A percentile compares a stretch with the other conserved stretches of the same genome.
These are phyloP conservation scores for Amia ocellicauda DNA, from an alignment of 2,113 vertebrate genomes.

Conservation along the genomic window DNA sequence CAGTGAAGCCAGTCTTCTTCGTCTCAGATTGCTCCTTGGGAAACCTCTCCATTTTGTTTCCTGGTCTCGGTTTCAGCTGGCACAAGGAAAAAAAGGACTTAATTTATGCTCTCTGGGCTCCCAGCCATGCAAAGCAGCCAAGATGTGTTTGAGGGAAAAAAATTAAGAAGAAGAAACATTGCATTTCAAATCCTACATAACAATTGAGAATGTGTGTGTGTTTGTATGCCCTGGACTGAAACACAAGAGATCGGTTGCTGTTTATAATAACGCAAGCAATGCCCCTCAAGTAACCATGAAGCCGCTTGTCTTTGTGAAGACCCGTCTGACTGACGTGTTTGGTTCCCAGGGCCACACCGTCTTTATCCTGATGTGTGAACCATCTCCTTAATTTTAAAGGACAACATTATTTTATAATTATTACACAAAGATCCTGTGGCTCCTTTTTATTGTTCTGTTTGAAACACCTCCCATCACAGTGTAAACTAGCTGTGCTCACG, in stretches of 20 bases:
- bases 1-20: conserved; percentile 15
- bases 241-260: not conserved
- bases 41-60: conserved; percentile 15
- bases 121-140: conserved; percentile 15
- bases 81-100: conserved; percentile 22
- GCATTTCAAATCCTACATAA: conserved; percentile 28
- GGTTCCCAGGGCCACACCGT: too few relatives aligned
- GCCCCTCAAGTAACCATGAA: not conserved
- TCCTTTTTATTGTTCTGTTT: not conserved
- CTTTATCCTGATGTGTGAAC: too few relatives aligned
- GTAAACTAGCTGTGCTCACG: too few relatives aligned
- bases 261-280: not conserved
- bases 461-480: not conserved
- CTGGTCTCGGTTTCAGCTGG: conserved; percentile 2
- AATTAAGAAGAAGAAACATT: conserved; percentile 10
- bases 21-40: conserved; percentile 29
- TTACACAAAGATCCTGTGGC: not conserved
- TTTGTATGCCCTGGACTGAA: conserved; percentile 1
- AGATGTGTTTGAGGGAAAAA: not conserved
- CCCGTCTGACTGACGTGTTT: too few relatives aligned
- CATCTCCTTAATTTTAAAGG: too few relatives aligned
- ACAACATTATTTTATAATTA: not conserved
- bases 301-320: not conserved
- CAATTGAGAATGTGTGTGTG: conserved; percentile 1
- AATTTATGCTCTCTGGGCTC: conserved; percentile 4